A percentile compares a stretch with the other conserved stretches of the same genome.
phyloP scores from a whole-genome alignment of 2,888 invertebrate species.

The Drosophila merina region DNA sequence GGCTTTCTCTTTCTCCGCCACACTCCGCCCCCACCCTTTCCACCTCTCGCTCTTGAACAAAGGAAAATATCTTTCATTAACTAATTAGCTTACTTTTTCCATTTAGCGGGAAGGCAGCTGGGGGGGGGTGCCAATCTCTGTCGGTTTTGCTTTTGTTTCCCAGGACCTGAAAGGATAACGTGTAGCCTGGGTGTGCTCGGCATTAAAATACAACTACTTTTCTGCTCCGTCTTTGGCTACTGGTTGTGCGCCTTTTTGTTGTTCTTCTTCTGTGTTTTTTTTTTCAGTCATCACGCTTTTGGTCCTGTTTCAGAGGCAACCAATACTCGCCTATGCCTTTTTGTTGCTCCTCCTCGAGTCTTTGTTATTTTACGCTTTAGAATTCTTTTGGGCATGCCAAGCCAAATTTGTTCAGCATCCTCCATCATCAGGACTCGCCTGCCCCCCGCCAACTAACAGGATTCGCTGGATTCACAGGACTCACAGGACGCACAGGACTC shows the following conservation, averaged over 20 bases:
- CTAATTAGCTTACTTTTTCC: conserved; percentile 79
- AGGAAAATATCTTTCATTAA: conserved; percentile 79
- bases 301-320: background rate
- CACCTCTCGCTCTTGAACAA: conserved; percentile 51
- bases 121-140: conserved; percentile 27
- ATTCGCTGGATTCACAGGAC: background rate
- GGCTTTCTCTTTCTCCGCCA: conserved; percentile 11
- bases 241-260: background rate
- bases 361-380: conserved; percentile 77
- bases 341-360: conserved; percentile 41
- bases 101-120: conserved; percentile 39
- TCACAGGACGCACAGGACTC: background rate
- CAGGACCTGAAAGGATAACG: conserved; percentile 66
- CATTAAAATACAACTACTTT: conserved; percentile 67
- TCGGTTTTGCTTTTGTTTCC: conserved; percentile 64
- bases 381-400: conserved; percentile 70
- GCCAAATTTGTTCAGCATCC: conserved; percentile 70
- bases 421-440: conserved; percentile 24
- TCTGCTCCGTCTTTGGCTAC: conserved; percentile 14
- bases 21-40: background rate
- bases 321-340: conserved; percentile 16
- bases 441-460: no score
- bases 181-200: conserved; percentile 44
- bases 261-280: background rate
- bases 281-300: background rate